Evolutionary conservation across 2,888 invertebrate genomes (phyloP).

Genomic region (Oeneis ivallda): DNA sequence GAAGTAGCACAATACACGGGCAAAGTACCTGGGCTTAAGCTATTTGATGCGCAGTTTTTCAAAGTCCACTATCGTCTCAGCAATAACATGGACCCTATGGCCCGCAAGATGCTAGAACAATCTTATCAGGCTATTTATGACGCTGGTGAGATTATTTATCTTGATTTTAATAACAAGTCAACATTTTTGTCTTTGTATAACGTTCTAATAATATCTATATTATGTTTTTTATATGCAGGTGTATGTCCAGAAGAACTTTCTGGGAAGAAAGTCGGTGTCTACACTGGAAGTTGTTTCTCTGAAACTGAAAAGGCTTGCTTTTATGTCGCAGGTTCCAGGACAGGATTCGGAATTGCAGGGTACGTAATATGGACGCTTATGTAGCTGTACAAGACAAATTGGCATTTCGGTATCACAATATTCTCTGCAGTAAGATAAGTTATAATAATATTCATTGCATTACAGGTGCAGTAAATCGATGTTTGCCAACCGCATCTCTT

Average conservation of each 20-base stretch:
- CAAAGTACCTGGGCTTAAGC: constrained; percentile 80
- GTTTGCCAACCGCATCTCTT: constrained; percentile 69
- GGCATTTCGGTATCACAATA: too few species aligned
- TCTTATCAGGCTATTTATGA: constrained; percentile 88
- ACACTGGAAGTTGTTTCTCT: constrained; percentile 74
- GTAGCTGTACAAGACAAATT: too few species aligned
- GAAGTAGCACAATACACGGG: constrained; percentile 83
- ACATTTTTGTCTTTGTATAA: neutral
- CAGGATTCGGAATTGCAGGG: constrained; percentile 61
- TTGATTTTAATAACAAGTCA: neutral
- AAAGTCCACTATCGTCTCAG: constrained; percentile 85
- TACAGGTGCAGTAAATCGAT: constrained; percentile 61
- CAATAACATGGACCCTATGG: constrained; percentile 71
- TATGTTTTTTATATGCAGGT: constrained; percentile 54
- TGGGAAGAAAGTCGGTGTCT: constrained; percentile 80
- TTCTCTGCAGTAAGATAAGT: neutral
- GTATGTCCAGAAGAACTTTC: constrained; percentile 79
- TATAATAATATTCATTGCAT: neutral
- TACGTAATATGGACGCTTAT: too few species aligned
- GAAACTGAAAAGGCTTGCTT: constrained; percentile 82
- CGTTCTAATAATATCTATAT: neutral
- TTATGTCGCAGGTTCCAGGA: constrained; percentile 45
- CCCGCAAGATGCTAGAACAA: constrained; percentile 86
- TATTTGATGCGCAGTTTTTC: constrained; percentile 87
- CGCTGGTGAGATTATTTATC: constrained; percentile 67